Evolutionary conservation across 2,888 invertebrate genomes (phyloP).

Genomic region (Drosophila koepferae): DNA sequence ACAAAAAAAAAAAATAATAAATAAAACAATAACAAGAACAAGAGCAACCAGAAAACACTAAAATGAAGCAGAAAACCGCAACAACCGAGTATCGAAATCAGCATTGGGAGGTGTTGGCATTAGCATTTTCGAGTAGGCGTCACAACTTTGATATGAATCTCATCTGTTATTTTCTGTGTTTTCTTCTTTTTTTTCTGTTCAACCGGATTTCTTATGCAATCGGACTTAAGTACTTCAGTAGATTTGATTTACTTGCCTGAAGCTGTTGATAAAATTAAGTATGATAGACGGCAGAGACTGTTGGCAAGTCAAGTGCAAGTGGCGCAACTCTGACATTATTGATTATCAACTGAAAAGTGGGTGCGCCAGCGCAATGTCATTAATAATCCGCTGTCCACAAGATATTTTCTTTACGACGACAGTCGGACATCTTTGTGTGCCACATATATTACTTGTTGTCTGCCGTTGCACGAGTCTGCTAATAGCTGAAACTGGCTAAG

Average conservation of each 20-base stretch:
- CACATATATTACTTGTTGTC: neutral
- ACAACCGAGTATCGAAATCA: conserved; percentile 26
- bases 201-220: conserved; percentile 3
- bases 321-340: neutral
- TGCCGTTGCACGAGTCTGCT: neutral
- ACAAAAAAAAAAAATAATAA: conserved; percentile 1
- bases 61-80: neutral
- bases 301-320: neutral
- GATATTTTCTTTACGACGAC: conserved; percentile 2
- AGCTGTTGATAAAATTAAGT: neutral
- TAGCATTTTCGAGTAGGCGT: conserved; percentile 44
- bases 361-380: conserved; percentile 1
- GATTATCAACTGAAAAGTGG: neutral
- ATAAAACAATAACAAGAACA: neutral
- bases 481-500: neutral
- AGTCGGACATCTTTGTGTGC: conserved; percentile 4
- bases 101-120: conserved; percentile 36
- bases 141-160: conserved; percentile 17
- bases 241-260: neutral
- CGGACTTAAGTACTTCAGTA: neutral
- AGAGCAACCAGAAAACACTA: neutral
- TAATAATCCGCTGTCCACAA: conserved; percentile 9
- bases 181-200: neutral
- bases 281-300: neutral
- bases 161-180: neutral